Base-by-base conservation (phyloP, 2,797 vertebrate genomes). In the Xerus rutilus region DNA sequence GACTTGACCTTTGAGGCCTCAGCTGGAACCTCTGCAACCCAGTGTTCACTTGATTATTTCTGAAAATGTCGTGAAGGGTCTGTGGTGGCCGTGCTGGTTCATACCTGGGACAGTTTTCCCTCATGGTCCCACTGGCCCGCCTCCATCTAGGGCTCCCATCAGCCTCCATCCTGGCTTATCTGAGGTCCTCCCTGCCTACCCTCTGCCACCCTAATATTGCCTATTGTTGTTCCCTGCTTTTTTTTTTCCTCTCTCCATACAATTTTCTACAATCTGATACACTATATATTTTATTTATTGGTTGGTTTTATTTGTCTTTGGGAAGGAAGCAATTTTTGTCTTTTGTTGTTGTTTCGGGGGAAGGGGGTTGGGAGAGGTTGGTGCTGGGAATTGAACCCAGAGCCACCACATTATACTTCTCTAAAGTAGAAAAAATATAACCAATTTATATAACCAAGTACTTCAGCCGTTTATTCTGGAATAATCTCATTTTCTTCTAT, bases 381-480 rank as follows among this genome's bases (percentile, higher is more conserved):
- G 28, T 32, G 2, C 35, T 72, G 21, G 23, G 21, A 17, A 30
- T 54, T 43, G 35, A 72, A 43, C 21, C 23, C n/a, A 72, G n/a
- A 35, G 84, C 11, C 14, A 39, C 78, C 18, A 79, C 93, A 93
- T 57, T 95, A 84, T 89, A 69, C 11, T 59, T 49, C 13, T 91
- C n/a, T 87, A 54, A 84, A 86, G 17, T 57, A 28, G 87, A 39
- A 45, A 95, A 94, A 77, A 94, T 57, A 91, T 57, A 4, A 57
- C 23, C 76, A 64, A 13, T 30, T 90, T 93, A 54, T 90, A 35
- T 84, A 89, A 54, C 25, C 13, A 28, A 35, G 14, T 14, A 13
- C 15, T 28, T 94, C 59, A 82, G 3, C 6, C 3, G 1, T 84
- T 81, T 79, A 9, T 25, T 52, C 32, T 25, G 39, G 39, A 39